phyloP scores from a whole-genome alignment of 2,113 vertebrate genomes.

The Perca flavescens region DNA sequence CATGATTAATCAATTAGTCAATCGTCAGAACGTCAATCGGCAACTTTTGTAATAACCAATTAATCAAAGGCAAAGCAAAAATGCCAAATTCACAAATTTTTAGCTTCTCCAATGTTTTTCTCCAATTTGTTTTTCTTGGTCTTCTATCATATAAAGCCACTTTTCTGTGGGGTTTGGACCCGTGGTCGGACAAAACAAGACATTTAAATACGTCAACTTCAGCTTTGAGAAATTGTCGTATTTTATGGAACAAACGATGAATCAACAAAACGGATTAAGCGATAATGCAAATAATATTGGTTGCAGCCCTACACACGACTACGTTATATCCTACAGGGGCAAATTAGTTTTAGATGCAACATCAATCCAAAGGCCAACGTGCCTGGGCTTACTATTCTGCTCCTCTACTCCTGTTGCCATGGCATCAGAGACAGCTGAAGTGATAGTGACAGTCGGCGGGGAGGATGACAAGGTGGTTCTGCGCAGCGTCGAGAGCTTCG shows the following conservation, averaged over 20 bases:
- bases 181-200: too few relatives aligned
- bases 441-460: conserved; percentile 86
- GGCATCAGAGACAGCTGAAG: conserved; percentile 82
- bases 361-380: conserved; percentile 9
- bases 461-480: conserved; percentile 89
- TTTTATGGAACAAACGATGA: not conserved
- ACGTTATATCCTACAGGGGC: not conserved
- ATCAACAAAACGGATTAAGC: not conserved
- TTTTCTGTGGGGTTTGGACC: too few relatives aligned
- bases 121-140: not conserved
- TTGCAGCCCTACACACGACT: too few relatives aligned
- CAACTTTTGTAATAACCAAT: too few relatives aligned
- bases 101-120: not conserved
- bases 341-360: not conserved
- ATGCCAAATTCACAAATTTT: not conserved
- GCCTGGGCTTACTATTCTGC: conserved; percentile 18
- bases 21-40: not conserved
- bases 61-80: not conserved
- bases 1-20: not conserved
- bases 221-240: not conserved
- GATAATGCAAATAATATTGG: not conserved
- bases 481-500: conserved; percentile 87
- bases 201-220: not conserved
- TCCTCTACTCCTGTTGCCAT: conserved; percentile 39
- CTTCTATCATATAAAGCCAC: too few relatives aligned